A percentile compares a stretch with the other conserved stretches of the same genome.
Conservation (phyloP, 2,113 vertebrate genomes). For the Gadus macrocephalus region DNA sequence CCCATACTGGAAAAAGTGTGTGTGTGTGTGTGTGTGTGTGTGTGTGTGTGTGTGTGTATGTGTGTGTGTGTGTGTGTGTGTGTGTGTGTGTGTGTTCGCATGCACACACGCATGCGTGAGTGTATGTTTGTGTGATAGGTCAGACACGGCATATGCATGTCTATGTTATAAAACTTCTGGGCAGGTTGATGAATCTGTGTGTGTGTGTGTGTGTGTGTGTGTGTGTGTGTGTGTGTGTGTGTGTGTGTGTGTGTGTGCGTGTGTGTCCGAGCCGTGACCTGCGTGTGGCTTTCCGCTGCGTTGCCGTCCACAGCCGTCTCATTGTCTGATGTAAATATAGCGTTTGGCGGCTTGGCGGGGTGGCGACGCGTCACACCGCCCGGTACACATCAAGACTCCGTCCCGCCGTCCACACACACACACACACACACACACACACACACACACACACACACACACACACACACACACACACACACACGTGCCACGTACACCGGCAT, state of each 20-base stretch:
- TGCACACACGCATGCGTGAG: slow-evolving; percentile 27
- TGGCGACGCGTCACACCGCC: slow-evolving; percentile 52
- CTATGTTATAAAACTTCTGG: slow-evolving; percentile 35
- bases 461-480: neutral
- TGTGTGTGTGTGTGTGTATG: slow-evolving; percentile 5
- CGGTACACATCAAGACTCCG: slow-evolving; percentile 36
- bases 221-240: slow-evolving; percentile 16
- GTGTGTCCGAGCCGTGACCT: slow-evolving; percentile 27
- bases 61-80: slow-evolving; percentile 12
- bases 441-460: neutral
- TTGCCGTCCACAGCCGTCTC: slow-evolving; percentile 59
- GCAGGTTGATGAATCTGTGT: slow-evolving; percentile 45
- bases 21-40: slow-evolving; percentile 5
- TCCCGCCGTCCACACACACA: slow-evolving; percentile 26
- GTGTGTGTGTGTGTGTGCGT: slow-evolving; percentile 1
- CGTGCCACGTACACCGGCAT: neutral
- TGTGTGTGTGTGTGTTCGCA: slow-evolving; percentile 13
- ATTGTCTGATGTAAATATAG: slow-evolving; percentile 62
- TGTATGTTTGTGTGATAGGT: slow-evolving; percentile 10
- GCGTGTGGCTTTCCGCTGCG: slow-evolving; percentile 52
- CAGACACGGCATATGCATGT: neutral
- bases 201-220: slow-evolving; percentile 14
- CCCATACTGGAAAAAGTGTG: slow-evolving; percentile 43
- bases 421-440: no score
- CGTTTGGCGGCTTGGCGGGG: slow-evolving; percentile 34